These are phyloP conservation scores for Polyploca ridens DNA, from an alignment of 2,888 invertebrate genomes.

Conservation along the genomic window DNA sequence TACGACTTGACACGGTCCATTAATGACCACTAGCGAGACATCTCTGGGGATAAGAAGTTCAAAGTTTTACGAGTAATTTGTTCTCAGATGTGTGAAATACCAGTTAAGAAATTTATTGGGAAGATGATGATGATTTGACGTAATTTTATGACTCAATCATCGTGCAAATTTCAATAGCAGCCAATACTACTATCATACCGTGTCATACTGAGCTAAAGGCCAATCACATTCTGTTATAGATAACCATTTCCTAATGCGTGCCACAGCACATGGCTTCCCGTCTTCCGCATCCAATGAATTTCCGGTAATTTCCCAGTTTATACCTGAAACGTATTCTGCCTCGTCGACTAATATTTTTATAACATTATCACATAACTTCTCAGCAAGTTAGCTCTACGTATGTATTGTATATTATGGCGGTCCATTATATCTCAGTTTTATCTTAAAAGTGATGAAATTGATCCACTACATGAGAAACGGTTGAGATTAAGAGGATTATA, in stretches of 20 bases:
- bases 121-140: too few species aligned
- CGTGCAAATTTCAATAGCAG: too few species aligned
- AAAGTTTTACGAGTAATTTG: too few species aligned
- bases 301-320: neutral
- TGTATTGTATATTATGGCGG: neutral
- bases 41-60: neutral
- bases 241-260: neutral
- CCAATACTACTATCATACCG: too few species aligned
- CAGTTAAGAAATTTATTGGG: too few species aligned
- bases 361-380: neutral
- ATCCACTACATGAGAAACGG: neutral
- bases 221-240: neutral
- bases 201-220: neutral
- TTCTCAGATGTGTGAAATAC: too few species aligned
- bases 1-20: slow-evolving; percentile 24
- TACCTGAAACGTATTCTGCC: neutral
- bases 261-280: slow-evolving; percentile 3
- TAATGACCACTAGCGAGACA: slow-evolving; percentile 12
- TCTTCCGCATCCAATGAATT: slow-evolving; percentile 2
- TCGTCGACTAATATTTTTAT: slow-evolving; percentile 1
- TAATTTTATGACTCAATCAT: too few species aligned
- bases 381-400: neutral
- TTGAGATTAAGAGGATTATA: slow-evolving; percentile 7
- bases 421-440: neutral
- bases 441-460: slow-evolving; percentile 7